Base-by-base conservation (phyloP, 1,140 invertebrate species). In the Lepidostoma basale region DNA sequence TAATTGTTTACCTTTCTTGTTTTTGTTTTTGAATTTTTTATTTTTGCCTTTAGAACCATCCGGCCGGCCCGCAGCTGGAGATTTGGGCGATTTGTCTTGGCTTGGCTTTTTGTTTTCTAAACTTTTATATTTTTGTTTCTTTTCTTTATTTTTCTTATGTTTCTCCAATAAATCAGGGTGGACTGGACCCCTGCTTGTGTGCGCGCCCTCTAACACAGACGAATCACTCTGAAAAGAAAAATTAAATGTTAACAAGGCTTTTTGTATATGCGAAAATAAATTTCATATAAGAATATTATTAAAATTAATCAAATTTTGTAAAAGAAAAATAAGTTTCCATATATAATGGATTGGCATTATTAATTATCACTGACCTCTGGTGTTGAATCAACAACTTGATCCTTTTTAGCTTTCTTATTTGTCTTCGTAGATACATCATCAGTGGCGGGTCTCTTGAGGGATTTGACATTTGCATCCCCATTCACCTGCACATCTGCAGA, bases 371-470 rank as follows among this genome's bases (percentile, higher is more conserved):
- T 59, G 6, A 59, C 54, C 23, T 59, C 36, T 4, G 10, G 18
- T 8, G 33, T 22, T 20, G 54, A 39, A 22, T 59, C 33, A 1
- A 10, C 30, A n/a, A n/a, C n/a, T n/a, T n/a, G 25, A 42, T 63
- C 23, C 47, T 69, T 74, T 58, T 68, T 52, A 42, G 58, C 28
- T 67, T 74, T 70, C 69, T 82, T 81, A 52, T 75, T 76, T 28
- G 78, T 59, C 10, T 78, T 58, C 28, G 76, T 75, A 6, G 76
- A 60, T 22, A 79, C 72, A 1, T 75, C 74, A 12, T 30, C 72
- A 25, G 75, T 74, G 60, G 81, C 78, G 4, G 75, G 71, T 28
- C 76, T 77, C 65, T 81, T 81, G 8, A 76, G 74, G n/a, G 74
- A 36, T 67, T 76, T 76, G 22, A 69, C 68, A 10, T 56, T 62